phyloP scores from a whole-genome alignment of 2,797 vertebrate genomes.

The Poeciliopsis infans region DNA sequence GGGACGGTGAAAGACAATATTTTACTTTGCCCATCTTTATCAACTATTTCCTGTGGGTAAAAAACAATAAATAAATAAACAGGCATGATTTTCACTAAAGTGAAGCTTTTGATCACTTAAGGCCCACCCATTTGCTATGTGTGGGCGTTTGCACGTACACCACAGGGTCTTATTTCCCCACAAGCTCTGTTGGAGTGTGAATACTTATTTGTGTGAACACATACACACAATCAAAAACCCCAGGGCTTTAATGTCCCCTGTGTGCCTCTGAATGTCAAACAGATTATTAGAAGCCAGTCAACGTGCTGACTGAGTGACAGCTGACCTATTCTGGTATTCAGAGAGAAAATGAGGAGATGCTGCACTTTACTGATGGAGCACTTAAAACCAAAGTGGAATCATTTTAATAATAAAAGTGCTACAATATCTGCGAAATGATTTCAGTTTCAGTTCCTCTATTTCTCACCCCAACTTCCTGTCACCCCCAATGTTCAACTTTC shows the following conservation, averaged over 20 bases:
- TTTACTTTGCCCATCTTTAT: slow-evolving; percentile 96
- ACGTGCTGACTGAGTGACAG: slow-evolving; percentile 68
- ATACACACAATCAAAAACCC: slow-evolving; percentile 49
- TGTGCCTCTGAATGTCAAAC: slow-evolving; percentile 71
- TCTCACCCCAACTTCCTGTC: slow-evolving; percentile 24
- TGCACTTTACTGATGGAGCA: slow-evolving; percentile 46
- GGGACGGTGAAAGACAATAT: slow-evolving; percentile 95
- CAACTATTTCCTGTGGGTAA: slow-evolving; percentile 91
- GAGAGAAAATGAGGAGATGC: slow-evolving; percentile 44
- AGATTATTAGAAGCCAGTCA: slow-evolving; percentile 63
- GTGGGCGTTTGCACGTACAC: slow-evolving; percentile 43
- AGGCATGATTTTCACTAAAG: slow-evolving; percentile 13
- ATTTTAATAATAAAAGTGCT: slow-evolving; percentile 28
- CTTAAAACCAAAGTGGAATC: slow-evolving; percentile 13
- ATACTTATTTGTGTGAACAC: slow-evolving; percentile 7
- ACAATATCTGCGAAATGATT: slow-evolving; percentile 1
- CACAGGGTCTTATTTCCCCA: slow-evolving; percentile 26
- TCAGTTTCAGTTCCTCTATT: slow-evolving; percentile 43
- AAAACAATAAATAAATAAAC: slow-evolving; percentile 14
- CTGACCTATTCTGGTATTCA: slow-evolving; percentile 80
- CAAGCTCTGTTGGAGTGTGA: slow-evolving; percentile 23
- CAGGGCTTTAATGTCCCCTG: slow-evolving; percentile 75
- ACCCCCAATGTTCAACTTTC: slow-evolving; percentile 1
- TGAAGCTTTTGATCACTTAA: slow-evolving; percentile 22
- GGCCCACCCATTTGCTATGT: slow-evolving; percentile 31